phyloP scores from a whole-genome alignment of 2,113 vertebrate genomes.

The Dicaeum eximium region DNA sequence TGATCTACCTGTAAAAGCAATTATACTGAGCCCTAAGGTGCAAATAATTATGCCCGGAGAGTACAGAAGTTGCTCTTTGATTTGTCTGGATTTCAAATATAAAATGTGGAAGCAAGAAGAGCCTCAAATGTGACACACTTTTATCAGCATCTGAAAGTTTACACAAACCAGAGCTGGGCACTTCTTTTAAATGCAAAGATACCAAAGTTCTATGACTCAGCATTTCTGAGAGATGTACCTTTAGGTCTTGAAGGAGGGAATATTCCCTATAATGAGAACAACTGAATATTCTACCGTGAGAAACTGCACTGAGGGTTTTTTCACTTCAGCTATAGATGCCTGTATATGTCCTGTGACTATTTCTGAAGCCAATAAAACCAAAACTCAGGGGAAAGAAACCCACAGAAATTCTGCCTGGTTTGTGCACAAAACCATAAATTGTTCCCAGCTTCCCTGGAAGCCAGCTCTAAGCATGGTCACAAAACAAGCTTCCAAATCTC shows the following conservation, averaged over 20 bases:
- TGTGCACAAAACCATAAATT: constrained; percentile 29
- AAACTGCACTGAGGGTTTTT: neutral
- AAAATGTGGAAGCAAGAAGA: neutral
- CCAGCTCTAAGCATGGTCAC: neutral
- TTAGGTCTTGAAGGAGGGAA: neutral
- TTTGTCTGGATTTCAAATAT: neutral
- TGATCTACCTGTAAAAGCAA: neutral
- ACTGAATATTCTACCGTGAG: neutral
- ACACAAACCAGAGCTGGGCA: neutral
- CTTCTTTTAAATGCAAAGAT: neutral
- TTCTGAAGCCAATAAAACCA: constrained; percentile 12
- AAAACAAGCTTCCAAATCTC: neutral
- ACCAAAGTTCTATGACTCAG: neutral
- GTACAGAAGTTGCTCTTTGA: neutral
- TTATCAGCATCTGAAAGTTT: neutral
- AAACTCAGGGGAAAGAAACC: neutral
- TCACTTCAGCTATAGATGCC: neutral
- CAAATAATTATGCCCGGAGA: neutral
- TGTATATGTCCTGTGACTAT: neutral
- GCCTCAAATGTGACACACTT: neutral
- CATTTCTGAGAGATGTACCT: neutral
- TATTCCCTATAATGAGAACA: neutral
- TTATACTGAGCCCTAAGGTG: neutral
- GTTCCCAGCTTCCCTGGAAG: neutral
- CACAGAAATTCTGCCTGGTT: constrained; percentile 43